These are phyloP conservation scores for Exocentrus adspersus DNA, from an alignment of 2,888 invertebrate species.

Conservation along the genomic window DNA sequence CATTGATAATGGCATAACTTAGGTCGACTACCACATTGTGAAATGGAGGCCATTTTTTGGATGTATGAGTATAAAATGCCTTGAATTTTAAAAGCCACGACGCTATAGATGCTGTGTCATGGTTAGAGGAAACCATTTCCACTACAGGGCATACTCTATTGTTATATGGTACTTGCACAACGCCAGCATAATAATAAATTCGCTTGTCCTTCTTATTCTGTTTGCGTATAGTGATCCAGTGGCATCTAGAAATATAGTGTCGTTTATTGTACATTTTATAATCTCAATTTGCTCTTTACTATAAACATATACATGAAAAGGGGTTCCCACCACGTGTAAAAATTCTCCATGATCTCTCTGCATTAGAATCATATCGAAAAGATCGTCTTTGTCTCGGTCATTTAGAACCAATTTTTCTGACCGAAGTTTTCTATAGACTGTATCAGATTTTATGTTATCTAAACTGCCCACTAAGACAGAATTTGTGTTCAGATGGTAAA, in stretches of 20 bases:
- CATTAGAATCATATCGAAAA: background rate
- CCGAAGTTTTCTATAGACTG: background rate
- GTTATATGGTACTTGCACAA: background rate
- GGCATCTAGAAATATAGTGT: background rate
- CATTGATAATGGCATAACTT: conserved; percentile 4
- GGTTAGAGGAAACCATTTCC: background rate
- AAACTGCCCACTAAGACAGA: background rate
- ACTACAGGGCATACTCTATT: background rate
- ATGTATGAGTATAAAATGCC: background rate
- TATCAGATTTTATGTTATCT: background rate
- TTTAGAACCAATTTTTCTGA: background rate
- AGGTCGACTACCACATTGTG: background rate
- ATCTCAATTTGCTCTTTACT: background rate
- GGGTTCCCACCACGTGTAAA: background rate
- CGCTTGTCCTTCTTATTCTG: background rate
- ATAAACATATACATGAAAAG: background rate
- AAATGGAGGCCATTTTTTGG: conserved; percentile 6
- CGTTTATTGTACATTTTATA: background rate
- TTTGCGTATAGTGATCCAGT: background rate
- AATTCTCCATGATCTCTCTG: background rate
- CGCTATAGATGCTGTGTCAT: background rate
- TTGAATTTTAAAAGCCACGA: background rate
- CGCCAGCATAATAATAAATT: conserved; percentile 11
- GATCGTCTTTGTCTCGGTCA: background rate
- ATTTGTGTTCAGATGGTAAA: background rate